Evolutionary conservation across 92 coral and sea anemone genomes (phyloP), one percentile per base, ranked within the genome.

Genomic region (Epizoanthus illoricatus): DNA sequence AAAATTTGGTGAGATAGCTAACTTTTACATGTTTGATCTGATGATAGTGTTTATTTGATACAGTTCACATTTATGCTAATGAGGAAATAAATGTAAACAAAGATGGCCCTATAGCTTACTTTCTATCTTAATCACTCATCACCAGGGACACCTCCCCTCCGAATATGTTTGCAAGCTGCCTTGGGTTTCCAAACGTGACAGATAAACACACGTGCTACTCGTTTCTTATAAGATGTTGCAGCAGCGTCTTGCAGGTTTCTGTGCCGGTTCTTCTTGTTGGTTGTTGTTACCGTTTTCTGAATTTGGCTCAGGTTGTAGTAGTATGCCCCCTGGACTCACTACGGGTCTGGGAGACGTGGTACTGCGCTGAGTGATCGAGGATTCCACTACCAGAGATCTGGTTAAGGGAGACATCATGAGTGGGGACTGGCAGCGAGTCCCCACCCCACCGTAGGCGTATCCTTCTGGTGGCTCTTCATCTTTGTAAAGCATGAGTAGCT

Each of bases 401-500:
- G 15, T 21, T 39, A 75, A 36, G 21, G 23, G 7, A 3, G 69
- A 75, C 43, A 58, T 40, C 79, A 6, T 62, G 33, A 60, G 19
- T 39, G 81, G 69, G 8, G 81, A 40, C 20, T 58, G 40, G 67
- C 76, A 5, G 60, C 19, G 76, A 17, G 28, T 4, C 60, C 0
- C 60, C 18, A 42, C 80, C 45, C 65, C 65, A 23, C 47, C 61
- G 42, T 15, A 68, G 23, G 43, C 65, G 65, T 21, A 43, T 33
- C 33, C 76, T 12, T 71, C 76, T 4, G 59, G 56, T 4, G 56
- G 13, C n/a, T 36, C 24, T 42, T 63, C 71, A 17, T 66, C 85
- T 69, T 72, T 78, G 74, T 80, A 65, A 56, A 86, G 86, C 68
- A 90, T 80, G 24, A 93, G 83, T 57, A 80, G 83, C 45, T 93